These are phyloP conservation scores for Trimorus sp. DNA, from an alignment of 2,888 invertebrate species.

Conservation along the genomic window DNA sequence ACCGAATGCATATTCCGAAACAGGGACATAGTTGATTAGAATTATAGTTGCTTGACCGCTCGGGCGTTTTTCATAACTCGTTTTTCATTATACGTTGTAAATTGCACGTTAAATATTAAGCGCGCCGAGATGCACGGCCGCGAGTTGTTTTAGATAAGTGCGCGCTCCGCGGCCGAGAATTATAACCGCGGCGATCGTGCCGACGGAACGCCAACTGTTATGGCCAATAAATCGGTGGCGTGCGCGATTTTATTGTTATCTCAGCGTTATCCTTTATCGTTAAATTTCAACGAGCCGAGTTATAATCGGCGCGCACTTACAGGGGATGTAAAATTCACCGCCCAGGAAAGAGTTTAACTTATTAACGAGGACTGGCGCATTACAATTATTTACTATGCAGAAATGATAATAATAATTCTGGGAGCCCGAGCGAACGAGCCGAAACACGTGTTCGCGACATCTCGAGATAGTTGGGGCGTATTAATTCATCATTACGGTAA, in stretches of 20 bases:
- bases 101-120: constrained; percentile 43
- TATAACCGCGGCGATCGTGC: constrained; percentile 22
- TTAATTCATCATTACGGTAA: constrained; percentile 11
- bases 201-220: constrained; percentile 22
- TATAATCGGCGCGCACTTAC: too few relatives aligned
- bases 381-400: too few relatives aligned
- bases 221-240: constrained; percentile 33
- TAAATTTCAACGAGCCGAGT: neutral
- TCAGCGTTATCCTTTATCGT: neutral
- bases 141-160: constrained; percentile 34
- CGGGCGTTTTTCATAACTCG: constrained; percentile 44
- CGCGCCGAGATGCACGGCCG: constrained; percentile 20
- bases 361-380: too few relatives aligned
- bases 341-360: too few relatives aligned
- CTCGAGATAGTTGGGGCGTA: neutral
- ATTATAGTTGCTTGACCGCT: constrained; percentile 42
- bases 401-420: too few relatives aligned
- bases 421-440: neutral
- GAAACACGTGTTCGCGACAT: neutral
- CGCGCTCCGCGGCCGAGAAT: constrained; percentile 21
- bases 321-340: too few relatives aligned
- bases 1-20: constrained; percentile 44
- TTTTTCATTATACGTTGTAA: constrained; percentile 47
- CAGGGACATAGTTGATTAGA: constrained; percentile 58
- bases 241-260: constrained; percentile 5